Percentiles rank a stretch among this genome's conserved stretches.
Conservation (phyloP, 2,797 vertebrate genomes). For the Lophotriccus pileatus region DNA sequence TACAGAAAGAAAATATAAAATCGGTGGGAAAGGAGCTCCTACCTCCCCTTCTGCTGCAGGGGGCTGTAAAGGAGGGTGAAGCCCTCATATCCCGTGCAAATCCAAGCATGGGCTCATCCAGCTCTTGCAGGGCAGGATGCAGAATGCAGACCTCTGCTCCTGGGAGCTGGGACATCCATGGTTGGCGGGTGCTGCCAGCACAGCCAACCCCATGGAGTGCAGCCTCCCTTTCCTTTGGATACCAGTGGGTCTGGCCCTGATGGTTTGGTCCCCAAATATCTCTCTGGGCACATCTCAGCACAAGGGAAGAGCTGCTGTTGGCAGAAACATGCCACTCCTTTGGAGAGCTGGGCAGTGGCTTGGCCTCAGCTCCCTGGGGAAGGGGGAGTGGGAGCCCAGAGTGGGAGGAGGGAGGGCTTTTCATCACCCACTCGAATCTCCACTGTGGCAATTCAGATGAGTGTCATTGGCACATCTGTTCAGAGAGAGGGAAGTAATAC, state of each 20-base stretch:
- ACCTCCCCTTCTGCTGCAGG: background rate
- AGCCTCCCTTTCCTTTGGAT: background rate
- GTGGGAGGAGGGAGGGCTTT: background rate
- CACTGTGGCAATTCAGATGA: background rate
- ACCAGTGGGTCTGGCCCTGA: background rate
- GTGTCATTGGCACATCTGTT: conserved; percentile 41
- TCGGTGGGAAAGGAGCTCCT: background rate
- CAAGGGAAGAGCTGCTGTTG: background rate
- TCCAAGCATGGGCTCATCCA: background rate
- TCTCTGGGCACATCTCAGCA: background rate
- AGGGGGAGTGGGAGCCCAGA: background rate
- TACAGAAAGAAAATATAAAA: background rate
- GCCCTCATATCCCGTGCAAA: background rate
- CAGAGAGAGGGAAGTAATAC: background rate
- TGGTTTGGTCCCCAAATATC: background rate
- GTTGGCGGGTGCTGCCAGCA: background rate
- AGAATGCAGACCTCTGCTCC: background rate
- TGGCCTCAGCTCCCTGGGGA: background rate
- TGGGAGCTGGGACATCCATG: background rate
- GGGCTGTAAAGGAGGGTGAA: background rate
- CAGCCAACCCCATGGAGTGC: background rate
- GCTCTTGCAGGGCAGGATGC: background rate
- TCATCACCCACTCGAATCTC: background rate
- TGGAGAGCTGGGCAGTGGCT: background rate
- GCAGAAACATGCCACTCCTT: background rate